These are phyloP conservation scores for Philonicus albiceps DNA, from an alignment of 2,888 invertebrate genomes.

Conservation along the genomic window DNA sequence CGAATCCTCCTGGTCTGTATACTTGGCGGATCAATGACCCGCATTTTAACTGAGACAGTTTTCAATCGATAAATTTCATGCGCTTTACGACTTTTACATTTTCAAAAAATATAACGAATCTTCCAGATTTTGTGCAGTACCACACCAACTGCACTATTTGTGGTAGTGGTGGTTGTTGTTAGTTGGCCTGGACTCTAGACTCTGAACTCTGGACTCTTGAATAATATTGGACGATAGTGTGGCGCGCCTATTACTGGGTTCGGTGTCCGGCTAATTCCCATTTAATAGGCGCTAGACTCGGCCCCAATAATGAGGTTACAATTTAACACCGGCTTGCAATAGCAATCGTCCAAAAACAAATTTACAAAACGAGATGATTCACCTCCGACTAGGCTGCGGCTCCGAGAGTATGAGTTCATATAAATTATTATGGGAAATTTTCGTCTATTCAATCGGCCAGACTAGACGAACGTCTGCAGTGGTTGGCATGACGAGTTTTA, in stretches of 20 bases:
- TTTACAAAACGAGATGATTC: neutral
- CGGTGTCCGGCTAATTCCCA: neutral
- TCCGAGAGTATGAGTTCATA: neutral
- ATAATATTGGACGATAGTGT: neutral
- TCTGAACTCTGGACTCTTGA: neutral
- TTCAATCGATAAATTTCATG: constrained; percentile 60
- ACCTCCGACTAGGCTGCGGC: neutral
- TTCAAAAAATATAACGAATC: neutral
- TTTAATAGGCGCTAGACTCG: neutral
- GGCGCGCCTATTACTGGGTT: neutral
- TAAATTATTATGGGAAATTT: neutral
- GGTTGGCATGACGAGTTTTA: neutral
- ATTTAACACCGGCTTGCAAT: neutral
- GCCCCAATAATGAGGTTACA: neutral
- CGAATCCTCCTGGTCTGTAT: constrained; percentile 29
- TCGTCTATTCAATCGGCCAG: neutral
- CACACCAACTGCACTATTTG: neutral
- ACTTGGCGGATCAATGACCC: constrained; percentile 60
- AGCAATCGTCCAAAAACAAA: neutral
- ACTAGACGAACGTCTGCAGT: neutral
- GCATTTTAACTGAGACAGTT: constrained; percentile 62
- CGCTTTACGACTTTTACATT: constrained; percentile 19
- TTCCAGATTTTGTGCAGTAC: neutral
- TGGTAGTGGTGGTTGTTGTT: neutral
- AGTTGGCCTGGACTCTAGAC: neutral